Conservation (phyloP, 2,797 vertebrate species). For the Pipistrellus kuhlii region DNA sequence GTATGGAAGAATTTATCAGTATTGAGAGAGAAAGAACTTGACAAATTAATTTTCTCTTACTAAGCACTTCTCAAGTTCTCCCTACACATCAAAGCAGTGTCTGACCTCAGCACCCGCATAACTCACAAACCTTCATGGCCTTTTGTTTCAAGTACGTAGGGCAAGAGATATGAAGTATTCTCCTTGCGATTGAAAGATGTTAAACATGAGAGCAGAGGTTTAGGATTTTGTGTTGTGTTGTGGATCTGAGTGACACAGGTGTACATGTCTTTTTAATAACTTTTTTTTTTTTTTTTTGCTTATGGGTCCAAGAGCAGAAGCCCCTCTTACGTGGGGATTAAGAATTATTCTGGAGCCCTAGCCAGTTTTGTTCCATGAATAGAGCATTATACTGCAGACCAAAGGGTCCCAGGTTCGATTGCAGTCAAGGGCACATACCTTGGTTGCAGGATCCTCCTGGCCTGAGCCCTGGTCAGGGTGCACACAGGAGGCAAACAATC, state of each 20-base stretch:
- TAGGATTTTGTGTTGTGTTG: neutral
- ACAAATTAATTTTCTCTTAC: conserved; percentile 61
- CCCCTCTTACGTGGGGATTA: neutral
- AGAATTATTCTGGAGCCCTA: neutral
- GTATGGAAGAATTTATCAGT: conserved; percentile 45
- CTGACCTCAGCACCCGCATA: conserved; percentile 4
- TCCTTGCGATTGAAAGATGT: neutral
- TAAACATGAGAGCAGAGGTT: neutral
- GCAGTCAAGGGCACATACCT: too few relatives aligned
- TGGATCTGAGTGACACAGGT: neutral
- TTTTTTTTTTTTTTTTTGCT: conserved; percentile 15
- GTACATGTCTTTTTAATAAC: neutral
- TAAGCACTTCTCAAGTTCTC: conserved; percentile 57
- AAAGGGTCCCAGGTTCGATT: too few relatives aligned
- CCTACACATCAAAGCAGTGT: neutral
- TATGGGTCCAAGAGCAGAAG: neutral
- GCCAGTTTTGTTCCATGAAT: too few relatives aligned
- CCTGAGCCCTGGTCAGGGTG: too few relatives aligned
- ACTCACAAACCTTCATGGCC: neutral
- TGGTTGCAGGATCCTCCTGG: too few relatives aligned
- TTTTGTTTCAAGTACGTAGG: conserved; percentile 41
- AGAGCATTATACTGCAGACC: too few relatives aligned
- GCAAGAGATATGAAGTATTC: neutral
- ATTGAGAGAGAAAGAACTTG: conserved; percentile 49
- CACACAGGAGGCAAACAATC: too few relatives aligned